These are phyloP conservation scores for Parascotia fuliginaria DNA, from an alignment of 2,888 invertebrate genomes.

Conservation along the genomic window DNA sequence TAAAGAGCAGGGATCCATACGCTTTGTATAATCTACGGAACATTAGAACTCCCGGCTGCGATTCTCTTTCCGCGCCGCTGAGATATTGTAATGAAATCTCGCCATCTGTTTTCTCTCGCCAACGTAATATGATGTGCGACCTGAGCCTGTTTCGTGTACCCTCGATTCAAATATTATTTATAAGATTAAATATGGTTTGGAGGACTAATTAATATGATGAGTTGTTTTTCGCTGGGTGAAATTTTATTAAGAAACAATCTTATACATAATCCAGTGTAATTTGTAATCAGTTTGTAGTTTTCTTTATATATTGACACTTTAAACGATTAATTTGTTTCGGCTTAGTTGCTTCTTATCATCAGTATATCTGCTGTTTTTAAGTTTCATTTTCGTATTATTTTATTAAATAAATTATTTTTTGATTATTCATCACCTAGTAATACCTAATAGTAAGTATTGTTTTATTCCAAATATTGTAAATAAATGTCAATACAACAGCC, in stretches of 20 bases:
- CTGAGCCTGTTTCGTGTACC: constrained; percentile 63
- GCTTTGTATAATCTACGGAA: constrained; percentile 71
- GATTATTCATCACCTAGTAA: too few relatives aligned
- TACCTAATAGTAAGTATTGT: too few relatives aligned
- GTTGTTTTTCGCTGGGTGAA: not conserved
- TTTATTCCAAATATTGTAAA: not conserved
- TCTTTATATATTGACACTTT: too few relatives aligned
- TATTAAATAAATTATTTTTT: too few relatives aligned
- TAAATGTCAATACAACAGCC: constrained; percentile 4
- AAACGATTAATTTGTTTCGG: too few relatives aligned
- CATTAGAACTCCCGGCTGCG: constrained; percentile 70
- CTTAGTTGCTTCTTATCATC: too few relatives aligned
- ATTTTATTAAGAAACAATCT: not conserved
- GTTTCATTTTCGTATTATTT: too few relatives aligned
- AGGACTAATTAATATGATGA: constrained; percentile 23
- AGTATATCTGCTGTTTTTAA: too few relatives aligned
- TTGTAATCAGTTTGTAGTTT: too few relatives aligned
- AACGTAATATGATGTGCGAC: constrained; percentile 69
- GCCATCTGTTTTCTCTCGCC: constrained; percentile 80
- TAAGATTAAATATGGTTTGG: constrained; percentile 27
- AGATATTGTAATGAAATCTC: constrained; percentile 82
- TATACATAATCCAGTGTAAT: not conserved
- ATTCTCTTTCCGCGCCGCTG: constrained; percentile 72
- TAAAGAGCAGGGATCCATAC: constrained; percentile 59
- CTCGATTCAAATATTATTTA: constrained; percentile 58